Evolutionary conservation across 1,140 invertebrate species (phyloP), one percentile per base, ranked within the genome.

Genomic region (Armadillidium nasatum): DNA sequence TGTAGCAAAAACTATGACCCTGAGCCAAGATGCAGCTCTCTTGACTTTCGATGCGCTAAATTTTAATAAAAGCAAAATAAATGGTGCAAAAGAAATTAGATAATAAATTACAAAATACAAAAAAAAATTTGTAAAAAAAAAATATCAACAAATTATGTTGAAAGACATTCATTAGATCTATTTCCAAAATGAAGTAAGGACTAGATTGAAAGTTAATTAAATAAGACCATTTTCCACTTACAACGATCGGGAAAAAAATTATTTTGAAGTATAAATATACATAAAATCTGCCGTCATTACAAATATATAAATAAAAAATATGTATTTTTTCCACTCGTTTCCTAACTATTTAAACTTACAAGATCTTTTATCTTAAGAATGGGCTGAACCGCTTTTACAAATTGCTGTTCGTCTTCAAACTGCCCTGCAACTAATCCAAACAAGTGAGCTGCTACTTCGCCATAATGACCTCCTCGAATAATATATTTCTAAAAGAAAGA

Each of bases 21-120:
- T 92, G 84, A 3, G 89, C 89, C 22, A 91, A 83, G 23, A 94
- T 82, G 54, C 89, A 88, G 0, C 93, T 92, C 82, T 93, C 91
- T 82, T 93, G 91, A 3, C 87, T 85, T 84, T 94, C 92, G 50
- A 92, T 83, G 81, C 84, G 83, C 84, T 87, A 75, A 54, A 79
- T 4, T 15, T 13, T 3, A 33, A 3, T 33, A 33, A 33, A 33
- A 33, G 33, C 33, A 3, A 33, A 33, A 6, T 33, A 33, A 33
- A 33, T 33, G 6, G 33, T 33, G 6, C 33, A 1, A 33, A 33
- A 33, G 1, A 33, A 33, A 33, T 33, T 3, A 3, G 33, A 33
- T 33, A 33, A 6, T 33, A 33, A 33, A 33, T 33, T 33, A 33
- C n/a, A 33, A 3, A 33, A 1, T 33, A 33, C 33, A 33, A 33